phyloP scores from a whole-genome alignment of 2,888 invertebrate genomes.

The Sceliomorpha sp. region DNA sequence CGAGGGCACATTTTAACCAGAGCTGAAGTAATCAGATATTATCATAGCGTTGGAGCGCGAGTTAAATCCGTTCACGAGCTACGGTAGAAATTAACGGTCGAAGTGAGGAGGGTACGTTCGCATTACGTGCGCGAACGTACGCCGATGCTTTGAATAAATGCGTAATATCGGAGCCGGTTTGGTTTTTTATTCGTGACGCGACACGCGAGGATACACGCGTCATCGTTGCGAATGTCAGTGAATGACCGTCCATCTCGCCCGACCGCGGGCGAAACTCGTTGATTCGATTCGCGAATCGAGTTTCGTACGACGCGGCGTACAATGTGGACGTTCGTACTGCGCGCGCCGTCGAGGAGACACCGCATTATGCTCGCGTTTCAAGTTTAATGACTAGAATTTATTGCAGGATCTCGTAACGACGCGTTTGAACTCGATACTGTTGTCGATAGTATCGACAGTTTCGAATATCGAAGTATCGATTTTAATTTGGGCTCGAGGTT shows the following conservation, averaged over 20 bases:
- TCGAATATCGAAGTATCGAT: too few species aligned
- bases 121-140: slow-evolving; percentile 43
- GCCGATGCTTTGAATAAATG: slow-evolving; percentile 50
- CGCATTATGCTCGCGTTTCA: too few species aligned
- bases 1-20: slow-evolving; percentile 52
- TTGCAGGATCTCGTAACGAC: too few species aligned
- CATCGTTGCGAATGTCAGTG: slow-evolving; percentile 51
- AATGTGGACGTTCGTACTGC: neutral
- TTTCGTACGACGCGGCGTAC: neutral
- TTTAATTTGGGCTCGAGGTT: too few species aligned
- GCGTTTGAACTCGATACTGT: too few species aligned
- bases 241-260: slow-evolving; percentile 40
- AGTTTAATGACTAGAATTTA: too few species aligned
- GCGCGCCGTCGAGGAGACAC: neutral
- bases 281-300: slow-evolving; percentile 8
- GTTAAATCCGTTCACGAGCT: slow-evolving; percentile 51
- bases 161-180: slow-evolving; percentile 57
- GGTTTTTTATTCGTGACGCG: slow-evolving; percentile 46
- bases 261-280: slow-evolving; percentile 9
- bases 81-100: slow-evolving; percentile 53
- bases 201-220: slow-evolving; percentile 53
- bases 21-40: slow-evolving; percentile 54
- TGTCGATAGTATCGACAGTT: too few species aligned
- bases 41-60: slow-evolving; percentile 45
- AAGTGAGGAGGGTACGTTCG: slow-evolving; percentile 45